Percentiles rank a stretch among this genome's conserved stretches.
Evolutionary conservation across 1,140 invertebrate genomes (phyloP).

Genomic region (Zaprionus tsacasi): DNA sequence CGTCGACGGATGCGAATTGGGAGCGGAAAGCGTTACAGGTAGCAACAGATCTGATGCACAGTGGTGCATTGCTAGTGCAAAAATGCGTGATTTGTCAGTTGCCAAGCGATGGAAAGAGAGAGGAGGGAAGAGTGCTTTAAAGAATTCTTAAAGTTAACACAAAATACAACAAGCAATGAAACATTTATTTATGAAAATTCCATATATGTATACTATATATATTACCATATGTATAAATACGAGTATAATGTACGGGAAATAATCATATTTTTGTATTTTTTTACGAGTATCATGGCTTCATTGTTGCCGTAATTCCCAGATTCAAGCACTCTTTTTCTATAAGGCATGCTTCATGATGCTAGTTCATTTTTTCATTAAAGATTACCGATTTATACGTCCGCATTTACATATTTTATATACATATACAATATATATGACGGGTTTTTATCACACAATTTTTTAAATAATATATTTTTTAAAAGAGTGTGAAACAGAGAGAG

Average conservation of each 20-base stretch:
- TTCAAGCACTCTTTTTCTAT: background rate
- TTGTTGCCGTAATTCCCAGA: background rate
- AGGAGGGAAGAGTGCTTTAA: background rate
- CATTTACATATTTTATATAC: background rate
- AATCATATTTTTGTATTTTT: background rate
- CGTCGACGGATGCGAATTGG: slow-evolving; percentile 59
- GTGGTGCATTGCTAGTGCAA: background rate
- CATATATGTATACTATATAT: no score
- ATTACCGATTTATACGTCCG: background rate
- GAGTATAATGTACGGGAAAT: background rate
- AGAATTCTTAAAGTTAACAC: background rate
- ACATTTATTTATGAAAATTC: background rate
- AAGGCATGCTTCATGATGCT: background rate
- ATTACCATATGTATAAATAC: background rate
- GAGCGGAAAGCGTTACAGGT: slow-evolving; percentile 67
- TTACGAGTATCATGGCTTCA: background rate
- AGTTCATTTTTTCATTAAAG: background rate
- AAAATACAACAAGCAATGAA: background rate
- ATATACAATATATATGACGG: background rate
- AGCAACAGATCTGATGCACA: slow-evolving; percentile 14
- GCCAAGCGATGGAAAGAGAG: no score
- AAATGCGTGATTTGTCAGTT: background rate
- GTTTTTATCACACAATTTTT: background rate
- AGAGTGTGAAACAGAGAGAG: background rate
- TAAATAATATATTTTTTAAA: background rate